These are phyloP conservation scores for Hermodice carunculata DNA, from an alignment of 2,888 invertebrate species.

Conservation along the genomic window DNA sequence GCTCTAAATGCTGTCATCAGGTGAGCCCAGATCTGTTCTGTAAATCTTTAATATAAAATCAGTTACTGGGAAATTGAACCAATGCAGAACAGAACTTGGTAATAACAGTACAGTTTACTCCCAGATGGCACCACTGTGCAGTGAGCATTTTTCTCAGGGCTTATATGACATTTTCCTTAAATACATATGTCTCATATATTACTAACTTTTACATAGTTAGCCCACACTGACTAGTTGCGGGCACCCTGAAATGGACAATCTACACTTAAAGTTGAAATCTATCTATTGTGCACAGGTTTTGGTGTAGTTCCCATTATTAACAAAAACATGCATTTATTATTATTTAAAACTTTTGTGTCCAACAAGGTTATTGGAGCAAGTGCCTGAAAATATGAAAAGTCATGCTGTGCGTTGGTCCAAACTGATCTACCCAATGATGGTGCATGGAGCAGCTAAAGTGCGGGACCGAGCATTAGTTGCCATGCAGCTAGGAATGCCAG, in stretches of 20 bases:
- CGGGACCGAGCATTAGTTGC: constrained; percentile 49
- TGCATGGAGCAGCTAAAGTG: constrained; percentile 49
- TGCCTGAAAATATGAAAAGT: constrained; percentile 45
- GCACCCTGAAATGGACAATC: too few relatives aligned
- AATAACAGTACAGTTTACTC: too few relatives aligned
- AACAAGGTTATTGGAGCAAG: constrained; percentile 53
- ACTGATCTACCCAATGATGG: constrained; percentile 47
- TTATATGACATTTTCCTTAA: too few relatives aligned
- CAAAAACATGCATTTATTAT: background rate
- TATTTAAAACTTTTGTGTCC: background rate
- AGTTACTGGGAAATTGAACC: too few relatives aligned
- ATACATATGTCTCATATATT: too few relatives aligned
- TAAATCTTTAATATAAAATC: background rate
- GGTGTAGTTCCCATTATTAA: background rate
- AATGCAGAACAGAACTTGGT: too few relatives aligned
- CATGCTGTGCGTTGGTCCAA: constrained; percentile 48
- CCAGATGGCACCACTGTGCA: too few relatives aligned
- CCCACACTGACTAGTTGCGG: too few relatives aligned
- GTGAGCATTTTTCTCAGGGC: too few relatives aligned
- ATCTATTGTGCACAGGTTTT: too few relatives aligned
- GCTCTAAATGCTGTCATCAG: constrained; percentile 53
- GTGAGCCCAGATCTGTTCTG: constrained; percentile 33
- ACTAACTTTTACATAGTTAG: too few relatives aligned
- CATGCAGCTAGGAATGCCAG: constrained; percentile 41
- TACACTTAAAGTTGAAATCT: too few relatives aligned